phyloP scores from a whole-genome alignment of 2,888 invertebrate genomes.

The Pristionchus japonicus region DNA sequence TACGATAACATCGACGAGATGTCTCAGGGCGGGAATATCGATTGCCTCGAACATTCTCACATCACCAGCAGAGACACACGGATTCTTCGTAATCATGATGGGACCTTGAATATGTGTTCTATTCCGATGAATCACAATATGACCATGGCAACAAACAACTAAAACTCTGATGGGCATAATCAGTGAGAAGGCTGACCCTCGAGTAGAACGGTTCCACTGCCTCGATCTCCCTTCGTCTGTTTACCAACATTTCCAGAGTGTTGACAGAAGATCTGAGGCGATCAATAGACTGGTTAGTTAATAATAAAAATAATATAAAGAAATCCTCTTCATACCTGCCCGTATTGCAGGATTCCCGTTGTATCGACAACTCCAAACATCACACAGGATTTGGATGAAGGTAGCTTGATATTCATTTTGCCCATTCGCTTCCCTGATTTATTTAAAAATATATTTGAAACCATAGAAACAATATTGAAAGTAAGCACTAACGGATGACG shows the following conservation, averaged over 20 bases:
- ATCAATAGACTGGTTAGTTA: not conserved
- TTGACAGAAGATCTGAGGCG: not conserved
- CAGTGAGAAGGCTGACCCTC: too few relatives aligned
- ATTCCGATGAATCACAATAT: too few relatives aligned
- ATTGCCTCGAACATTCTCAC: too few relatives aligned
- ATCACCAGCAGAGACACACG: too few relatives aligned
- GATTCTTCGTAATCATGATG: constrained; percentile 77
- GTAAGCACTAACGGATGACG: not conserved
- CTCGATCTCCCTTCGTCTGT: not conserved
- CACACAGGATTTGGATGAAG: constrained; percentile 53
- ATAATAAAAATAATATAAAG: not conserved
- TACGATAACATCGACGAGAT: too few relatives aligned
- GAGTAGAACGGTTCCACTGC: not conserved
- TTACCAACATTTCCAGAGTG: not conserved
- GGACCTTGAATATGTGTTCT: constrained; percentile 57
- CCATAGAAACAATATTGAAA: not conserved
- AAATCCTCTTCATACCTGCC: constrained; percentile 58
- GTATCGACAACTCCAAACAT: too few relatives aligned
- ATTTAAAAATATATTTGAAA: too few relatives aligned
- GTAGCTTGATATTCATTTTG: constrained; percentile 39
- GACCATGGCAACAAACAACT: too few relatives aligned
- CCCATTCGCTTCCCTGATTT: constrained; percentile 3
- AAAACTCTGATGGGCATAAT: too few relatives aligned
- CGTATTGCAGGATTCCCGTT: constrained; percentile 66
- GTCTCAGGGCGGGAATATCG: too few relatives aligned